Evolutionary conservation across 2,113 vertebrate species (phyloP).

Genomic region (Monopterus albus): DNA sequence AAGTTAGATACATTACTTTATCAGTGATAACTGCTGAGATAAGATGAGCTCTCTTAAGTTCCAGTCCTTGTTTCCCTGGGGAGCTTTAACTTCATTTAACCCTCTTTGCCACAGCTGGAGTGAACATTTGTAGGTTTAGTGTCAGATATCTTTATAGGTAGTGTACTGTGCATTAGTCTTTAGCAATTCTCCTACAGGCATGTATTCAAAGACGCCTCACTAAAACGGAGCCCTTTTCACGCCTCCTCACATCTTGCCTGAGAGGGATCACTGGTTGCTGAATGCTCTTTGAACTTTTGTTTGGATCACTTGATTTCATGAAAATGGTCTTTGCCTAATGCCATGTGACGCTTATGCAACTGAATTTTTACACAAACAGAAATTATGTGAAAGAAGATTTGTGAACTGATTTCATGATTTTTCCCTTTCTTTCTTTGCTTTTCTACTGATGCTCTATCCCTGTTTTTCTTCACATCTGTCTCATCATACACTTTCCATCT

Average conservation of each 20-base stretch:
- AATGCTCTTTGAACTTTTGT: constrained; percentile 81
- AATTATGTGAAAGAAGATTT: constrained; percentile 22
- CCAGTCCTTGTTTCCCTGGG: constrained; percentile 6
- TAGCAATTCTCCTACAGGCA: constrained; percentile 72
- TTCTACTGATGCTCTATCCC: constrained; percentile 51
- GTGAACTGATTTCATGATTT: constrained; percentile 39
- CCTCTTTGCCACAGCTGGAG: constrained; percentile 36
- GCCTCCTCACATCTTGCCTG: constrained; percentile 82
- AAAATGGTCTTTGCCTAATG: constrained; percentile 63
- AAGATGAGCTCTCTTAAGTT: not conserved
- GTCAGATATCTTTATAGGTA: constrained; percentile 1
- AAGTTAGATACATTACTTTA: constrained; percentile 20
- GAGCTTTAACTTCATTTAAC: constrained; percentile 24
- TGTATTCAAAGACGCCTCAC: constrained; percentile 77
- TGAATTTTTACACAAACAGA: constrained; percentile 24
- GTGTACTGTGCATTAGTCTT: constrained; percentile 1
- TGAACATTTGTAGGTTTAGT: constrained; percentile 29
- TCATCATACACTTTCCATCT: constrained; percentile 49
- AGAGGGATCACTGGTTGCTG: constrained; percentile 83
- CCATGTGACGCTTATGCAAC: constrained; percentile 59
- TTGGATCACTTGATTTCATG: constrained; percentile 77
- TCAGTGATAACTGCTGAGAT: not conserved
- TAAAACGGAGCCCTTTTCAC: constrained; percentile 76
- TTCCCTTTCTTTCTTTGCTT: constrained; percentile 50
- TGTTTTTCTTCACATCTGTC: constrained; percentile 38